A percentile compares a stretch with the other conserved stretches of the same genome.
Evolutionary conservation across 2,888 invertebrate genomes (phyloP).

Genomic region (Drosophila longiperda): DNA sequence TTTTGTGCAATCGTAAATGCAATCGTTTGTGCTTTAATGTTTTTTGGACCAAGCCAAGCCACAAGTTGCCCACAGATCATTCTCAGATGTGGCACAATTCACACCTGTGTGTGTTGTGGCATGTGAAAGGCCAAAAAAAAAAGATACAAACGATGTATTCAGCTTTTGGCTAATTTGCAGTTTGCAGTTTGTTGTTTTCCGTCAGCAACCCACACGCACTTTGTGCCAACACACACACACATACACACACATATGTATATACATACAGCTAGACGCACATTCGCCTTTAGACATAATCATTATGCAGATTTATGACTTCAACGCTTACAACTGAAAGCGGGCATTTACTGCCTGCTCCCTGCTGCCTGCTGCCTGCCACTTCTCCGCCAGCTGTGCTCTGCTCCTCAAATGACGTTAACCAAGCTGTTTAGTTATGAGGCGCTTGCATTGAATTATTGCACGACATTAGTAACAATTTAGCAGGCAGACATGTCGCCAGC

Average conservation of each 20-base stretch:
- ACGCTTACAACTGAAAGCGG: slow-evolving; percentile 75
- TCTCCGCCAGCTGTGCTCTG: not conserved
- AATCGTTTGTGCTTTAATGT: not conserved
- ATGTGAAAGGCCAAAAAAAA: slow-evolving; percentile 33
- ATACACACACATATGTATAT: not conserved
- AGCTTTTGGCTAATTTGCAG: slow-evolving; percentile 19
- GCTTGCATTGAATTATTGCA: slow-evolving; percentile 72
- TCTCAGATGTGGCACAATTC: not conserved
- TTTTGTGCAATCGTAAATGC: not conserved
- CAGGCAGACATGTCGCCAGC: slow-evolving; percentile 71
- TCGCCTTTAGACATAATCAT: slow-evolving; percentile 44
- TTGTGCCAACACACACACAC: slow-evolving; percentile 17
- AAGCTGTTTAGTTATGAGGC: slow-evolving; percentile 78
- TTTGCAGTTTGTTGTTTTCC: slow-evolving; percentile 17
- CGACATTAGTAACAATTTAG: slow-evolving; percentile 70
- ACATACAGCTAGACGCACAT: slow-evolving; percentile 3
- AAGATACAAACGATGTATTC: not conserved
- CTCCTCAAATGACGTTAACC: slow-evolving; percentile 52
- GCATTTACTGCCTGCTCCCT: not conserved
- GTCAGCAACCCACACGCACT: slow-evolving; percentile 47
- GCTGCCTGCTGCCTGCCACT: not conserved
- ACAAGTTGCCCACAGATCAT: not conserved
- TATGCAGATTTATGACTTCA: slow-evolving; percentile 79
- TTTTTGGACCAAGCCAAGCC: slow-evolving; percentile 2
- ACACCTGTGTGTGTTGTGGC: slow-evolving; percentile 14